These are phyloP conservation scores for Nicator chloris DNA, from an alignment of 2,113 vertebrate species.

Conservation along the genomic window DNA sequence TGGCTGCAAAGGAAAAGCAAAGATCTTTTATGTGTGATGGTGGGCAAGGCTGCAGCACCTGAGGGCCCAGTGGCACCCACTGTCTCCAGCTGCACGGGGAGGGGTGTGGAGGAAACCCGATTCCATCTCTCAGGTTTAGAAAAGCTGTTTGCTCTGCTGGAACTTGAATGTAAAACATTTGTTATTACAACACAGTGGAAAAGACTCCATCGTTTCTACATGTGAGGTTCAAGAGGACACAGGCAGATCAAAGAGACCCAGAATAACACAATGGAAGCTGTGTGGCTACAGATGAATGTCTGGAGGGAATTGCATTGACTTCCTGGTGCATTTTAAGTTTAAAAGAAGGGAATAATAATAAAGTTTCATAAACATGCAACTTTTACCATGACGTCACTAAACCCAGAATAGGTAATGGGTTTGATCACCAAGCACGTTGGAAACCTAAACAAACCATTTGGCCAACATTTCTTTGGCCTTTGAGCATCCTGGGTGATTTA, in stretches of 20 bases:
- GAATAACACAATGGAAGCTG: not conserved
- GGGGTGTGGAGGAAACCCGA: not conserved
- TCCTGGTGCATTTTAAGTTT: not conserved
- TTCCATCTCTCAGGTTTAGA: not conserved
- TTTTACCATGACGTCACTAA: not conserved
- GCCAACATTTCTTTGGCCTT: not conserved
- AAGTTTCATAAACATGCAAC: not conserved
- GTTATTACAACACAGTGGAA: not conserved
- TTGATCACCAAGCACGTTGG: not conserved
- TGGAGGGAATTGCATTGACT: not conserved
- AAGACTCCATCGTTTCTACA: not conserved
- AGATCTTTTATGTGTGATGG: rapidly evolving
- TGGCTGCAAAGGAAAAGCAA: not conserved
- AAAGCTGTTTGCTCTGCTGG: not conserved
- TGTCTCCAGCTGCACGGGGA: not conserved
- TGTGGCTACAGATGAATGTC: not conserved
- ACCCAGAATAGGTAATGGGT: not conserved
- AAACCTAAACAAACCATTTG: constrained; percentile 24
- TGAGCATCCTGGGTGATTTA: not conserved
- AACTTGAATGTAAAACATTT: constrained; percentile 12
- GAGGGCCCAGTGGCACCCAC: not conserved
- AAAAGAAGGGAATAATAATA: not conserved
- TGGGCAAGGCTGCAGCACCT: not conserved
- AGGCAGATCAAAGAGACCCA: not conserved
- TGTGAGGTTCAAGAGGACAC: not conserved